Base-by-base conservation (phyloP, 2,888 invertebrate species). In the Troides helena region DNA sequence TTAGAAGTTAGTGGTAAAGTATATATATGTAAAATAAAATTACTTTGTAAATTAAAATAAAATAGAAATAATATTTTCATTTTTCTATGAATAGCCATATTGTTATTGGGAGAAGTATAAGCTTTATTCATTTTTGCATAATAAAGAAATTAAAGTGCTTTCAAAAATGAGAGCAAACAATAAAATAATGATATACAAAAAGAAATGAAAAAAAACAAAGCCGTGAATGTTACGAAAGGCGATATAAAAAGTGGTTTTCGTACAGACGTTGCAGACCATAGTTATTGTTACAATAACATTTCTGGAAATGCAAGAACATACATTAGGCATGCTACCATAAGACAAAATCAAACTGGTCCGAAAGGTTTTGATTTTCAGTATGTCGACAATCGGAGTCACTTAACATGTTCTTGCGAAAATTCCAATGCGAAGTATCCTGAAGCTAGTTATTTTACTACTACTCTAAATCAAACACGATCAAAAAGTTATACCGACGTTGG, bases 401-500 rank as follows among this genome's bases (percentile, higher is more conserved):
- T 74, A 74, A 62, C 74, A 72, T 68, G 71, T 65, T 62, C 71
- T 14, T 71, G 68, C 53, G 53, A 68, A 50, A 36, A 61, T 61
- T 67, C 67, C 1, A 21, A 23, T 3, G 64, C 36, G 23, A 67
- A 64, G 1, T 57, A 39, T 61, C 56, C 64, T 64, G 64, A 67
- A 39, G 30, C 67, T 46, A 67, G 67, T 59, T 62, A 63, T 60
- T 63, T 63, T 30, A 67, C 67, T 1, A 63, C 59, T 14, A 65
- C 21, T 62, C 6, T 67, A 21, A 64, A 67, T 14, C 56, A 63
- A 67, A 71, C 50, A 59, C 67, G 43, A 30, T 56, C 60, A 12
- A 80, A 77, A 14, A 84, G 83, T 72, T 80, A 73, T 23, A 83
- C 82, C 0, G 84, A 88, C 25, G 76, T 88, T 1, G 87, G 87